Evolutionary conservation across 2,113 vertebrate species (phyloP).

Genomic region (Phylloscopus trochiloides): DNA sequence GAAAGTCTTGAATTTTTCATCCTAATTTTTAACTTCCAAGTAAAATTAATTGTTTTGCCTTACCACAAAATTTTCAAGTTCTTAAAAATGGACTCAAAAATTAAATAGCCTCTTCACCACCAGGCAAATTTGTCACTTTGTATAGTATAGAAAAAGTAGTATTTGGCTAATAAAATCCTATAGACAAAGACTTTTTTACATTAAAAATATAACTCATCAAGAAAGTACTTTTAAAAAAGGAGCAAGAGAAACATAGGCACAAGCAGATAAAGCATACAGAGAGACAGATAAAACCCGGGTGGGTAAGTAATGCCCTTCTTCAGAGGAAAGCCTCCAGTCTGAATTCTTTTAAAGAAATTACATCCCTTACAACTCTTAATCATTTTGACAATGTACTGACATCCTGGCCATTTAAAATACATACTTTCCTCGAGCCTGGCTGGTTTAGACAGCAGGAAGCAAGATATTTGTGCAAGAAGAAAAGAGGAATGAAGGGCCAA

Average conservation of each 20-base stretch:
- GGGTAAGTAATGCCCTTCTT: not conserved
- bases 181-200: not conserved
- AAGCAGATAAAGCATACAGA: not conserved
- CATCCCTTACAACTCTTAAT: not conserved
- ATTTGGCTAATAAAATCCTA: not conserved
- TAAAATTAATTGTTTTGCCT: not conserved
- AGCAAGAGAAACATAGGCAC: not conserved
- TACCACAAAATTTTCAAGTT: not conserved
- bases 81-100: not conserved
- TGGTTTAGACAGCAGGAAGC: conserved; percentile 28
- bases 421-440: not conserved
- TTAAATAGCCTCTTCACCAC: not conserved
- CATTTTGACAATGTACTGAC: conserved; percentile 15
- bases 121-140: not conserved
- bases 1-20: not conserved
- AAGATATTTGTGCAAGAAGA: conserved; percentile 45
- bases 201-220: not conserved
- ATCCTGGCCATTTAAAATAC: not conserved
- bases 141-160: not conserved
- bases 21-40: not conserved
- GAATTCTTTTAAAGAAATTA: conserved; percentile 11
- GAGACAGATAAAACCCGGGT: not conserved
- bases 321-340: not conserved
- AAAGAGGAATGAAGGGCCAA: conserved; percentile 35
- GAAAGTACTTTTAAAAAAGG: not conserved